Evolutionary conservation across 2,113 vertebrate genomes (phyloP).

Genomic region (Cyphomyrus plagiostoma): DNA sequence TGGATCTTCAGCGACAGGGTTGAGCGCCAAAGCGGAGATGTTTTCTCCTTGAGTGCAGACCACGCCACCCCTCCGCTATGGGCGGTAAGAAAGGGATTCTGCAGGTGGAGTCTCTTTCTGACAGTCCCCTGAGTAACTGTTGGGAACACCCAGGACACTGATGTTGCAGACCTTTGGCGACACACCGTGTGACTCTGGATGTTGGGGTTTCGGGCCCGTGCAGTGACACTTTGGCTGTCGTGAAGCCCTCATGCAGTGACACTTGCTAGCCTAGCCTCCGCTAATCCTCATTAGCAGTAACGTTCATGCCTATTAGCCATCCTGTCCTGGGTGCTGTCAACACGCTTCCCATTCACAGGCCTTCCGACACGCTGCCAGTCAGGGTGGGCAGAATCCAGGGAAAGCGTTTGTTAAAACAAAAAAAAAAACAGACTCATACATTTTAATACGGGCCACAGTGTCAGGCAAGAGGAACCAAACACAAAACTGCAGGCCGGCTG

Average conservation of each 20-base stretch:
- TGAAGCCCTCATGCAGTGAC: not conserved
- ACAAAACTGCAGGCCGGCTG: not conserved
- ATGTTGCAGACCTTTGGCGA: not conserved
- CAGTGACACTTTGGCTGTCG: conserved; percentile 1
- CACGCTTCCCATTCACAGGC: not conserved
- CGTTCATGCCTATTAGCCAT: conserved; percentile 25
- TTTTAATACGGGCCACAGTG: conserved; percentile 53
- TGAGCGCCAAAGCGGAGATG: conserved; percentile 11
- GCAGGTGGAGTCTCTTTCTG: not conserved
- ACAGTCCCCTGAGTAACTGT: not conserved
- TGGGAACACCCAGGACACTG: not conserved
- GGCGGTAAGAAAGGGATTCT: not conserved
- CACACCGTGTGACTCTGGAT: not conserved
- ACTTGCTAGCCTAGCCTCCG: conserved; percentile 14
- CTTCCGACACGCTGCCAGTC: conserved; percentile 28
- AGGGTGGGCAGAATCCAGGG: conserved; percentile 36
- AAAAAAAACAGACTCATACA: conserved; percentile 46
- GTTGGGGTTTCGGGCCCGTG: not conserved
- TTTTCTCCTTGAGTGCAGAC: conserved; percentile 16
- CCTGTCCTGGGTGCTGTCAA: conserved; percentile 26
- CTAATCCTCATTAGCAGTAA: conserved; percentile 14
- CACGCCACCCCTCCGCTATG: not conserved
- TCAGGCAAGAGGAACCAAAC: conserved; percentile 33
- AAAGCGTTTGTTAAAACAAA: conserved; percentile 38
- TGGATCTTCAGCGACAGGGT: conserved; percentile 4